phyloP scores from a whole-genome alignment of 2,888 invertebrate genomes.

The Marasmarcha lunaedactyla region DNA sequence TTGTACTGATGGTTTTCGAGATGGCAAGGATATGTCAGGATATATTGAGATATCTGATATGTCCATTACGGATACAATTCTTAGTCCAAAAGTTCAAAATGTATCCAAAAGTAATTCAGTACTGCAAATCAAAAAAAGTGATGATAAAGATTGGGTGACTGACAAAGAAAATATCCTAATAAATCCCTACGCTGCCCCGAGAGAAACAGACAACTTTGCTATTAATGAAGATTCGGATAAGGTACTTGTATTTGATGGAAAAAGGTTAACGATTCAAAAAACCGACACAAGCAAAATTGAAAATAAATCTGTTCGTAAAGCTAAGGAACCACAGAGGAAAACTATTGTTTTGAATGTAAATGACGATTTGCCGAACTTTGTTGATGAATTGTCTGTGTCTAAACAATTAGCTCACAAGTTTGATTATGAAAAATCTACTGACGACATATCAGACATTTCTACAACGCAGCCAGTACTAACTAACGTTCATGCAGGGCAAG shows the following conservation, averaged over 20 bases:
- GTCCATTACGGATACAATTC: conserved; percentile 51
- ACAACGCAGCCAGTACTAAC: conserved; percentile 22
- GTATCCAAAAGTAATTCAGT: conserved; percentile 19
- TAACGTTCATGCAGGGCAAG: conserved; percentile 8
- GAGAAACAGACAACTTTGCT: conserved; percentile 36
- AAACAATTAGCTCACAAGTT: conserved; percentile 3
- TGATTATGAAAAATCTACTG: conserved; percentile 13
- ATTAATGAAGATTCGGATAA: conserved; percentile 34
- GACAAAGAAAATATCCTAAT: conserved; percentile 55
- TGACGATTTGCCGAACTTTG: conserved; percentile 45
- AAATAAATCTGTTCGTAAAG: conserved; percentile 9
- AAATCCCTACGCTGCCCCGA: conserved; percentile 39
- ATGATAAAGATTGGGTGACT: conserved; percentile 26
- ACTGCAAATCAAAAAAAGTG: conserved; percentile 20
- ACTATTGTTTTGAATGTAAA: conserved; percentile 38
- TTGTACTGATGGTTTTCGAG: conserved; percentile 24
- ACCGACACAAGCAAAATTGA: conserved; percentile 6
- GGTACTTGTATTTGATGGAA: conserved; percentile 52
- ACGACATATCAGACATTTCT: conserved; percentile 15
- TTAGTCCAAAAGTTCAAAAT: conserved; percentile 38
- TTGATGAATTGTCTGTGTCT: conserved; percentile 14
- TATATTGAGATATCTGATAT: conserved; percentile 49
- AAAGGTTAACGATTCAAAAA: conserved; percentile 35
- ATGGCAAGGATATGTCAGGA: conserved; percentile 29
- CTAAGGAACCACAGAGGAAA: conserved; percentile 27